A percentile compares a stretch with the other conserved stretches of the same genome.
phyloP scores from a whole-genome alignment of 2,797 vertebrate species.

The Aldrovandia affinis region DNA sequence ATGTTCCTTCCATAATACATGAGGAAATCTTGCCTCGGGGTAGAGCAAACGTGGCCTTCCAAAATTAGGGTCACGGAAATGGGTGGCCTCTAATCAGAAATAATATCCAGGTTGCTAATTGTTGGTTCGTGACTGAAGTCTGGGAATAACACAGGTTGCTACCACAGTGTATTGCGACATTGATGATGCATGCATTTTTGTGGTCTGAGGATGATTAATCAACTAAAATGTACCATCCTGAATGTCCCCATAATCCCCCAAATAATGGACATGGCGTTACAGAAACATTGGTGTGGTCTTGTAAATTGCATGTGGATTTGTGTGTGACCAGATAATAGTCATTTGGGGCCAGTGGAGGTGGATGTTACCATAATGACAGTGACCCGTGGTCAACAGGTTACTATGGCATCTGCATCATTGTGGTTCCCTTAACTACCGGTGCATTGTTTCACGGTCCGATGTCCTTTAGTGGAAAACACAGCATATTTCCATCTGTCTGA shows the following conservation, averaged over 20 bases:
- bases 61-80: not conserved
- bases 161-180: not conserved
- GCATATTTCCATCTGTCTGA: constrained; percentile 38
- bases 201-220: not conserved
- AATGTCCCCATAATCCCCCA: not conserved
- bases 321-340: not conserved
- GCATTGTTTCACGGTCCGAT: constrained; percentile 46
- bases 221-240: not conserved
- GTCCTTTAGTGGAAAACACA: constrained; percentile 45
- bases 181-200: constrained; percentile 1
- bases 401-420: constrained; percentile 40
- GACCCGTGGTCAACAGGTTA: constrained; percentile 30
- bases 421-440: constrained; percentile 37
- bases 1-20: not conserved
- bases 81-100: not conserved
- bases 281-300: not conserved
- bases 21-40: not conserved
- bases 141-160: not conserved
- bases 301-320: not conserved
- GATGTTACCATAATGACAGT: constrained; percentile 39
- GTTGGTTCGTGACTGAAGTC: not conserved
- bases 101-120: not conserved
- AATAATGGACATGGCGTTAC: not conserved
- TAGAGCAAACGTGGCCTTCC: not conserved
- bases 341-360: not conserved